Conservation (phyloP, 2,888 invertebrate genomes). For the Helicoverpa assulta region DNA sequence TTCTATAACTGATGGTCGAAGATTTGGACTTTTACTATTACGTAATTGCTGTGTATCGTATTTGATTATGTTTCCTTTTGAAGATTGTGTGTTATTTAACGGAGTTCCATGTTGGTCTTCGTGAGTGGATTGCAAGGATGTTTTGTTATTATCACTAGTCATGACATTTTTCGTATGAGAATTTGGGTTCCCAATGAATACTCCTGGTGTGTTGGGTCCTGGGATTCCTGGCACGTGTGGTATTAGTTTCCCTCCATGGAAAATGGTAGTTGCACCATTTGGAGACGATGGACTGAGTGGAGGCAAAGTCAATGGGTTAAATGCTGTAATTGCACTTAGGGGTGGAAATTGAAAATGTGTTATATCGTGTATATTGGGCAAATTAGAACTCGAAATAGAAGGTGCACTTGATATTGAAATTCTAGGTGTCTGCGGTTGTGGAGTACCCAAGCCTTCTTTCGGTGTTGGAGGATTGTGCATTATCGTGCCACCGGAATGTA, state of each 20-base stretch:
- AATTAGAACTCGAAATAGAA: conserved; percentile 88
- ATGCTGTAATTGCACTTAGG: conserved; percentile 92
- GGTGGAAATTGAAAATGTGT: conserved; percentile 92
- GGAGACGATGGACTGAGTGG: conserved; percentile 88
- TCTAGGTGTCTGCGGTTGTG: conserved; percentile 89
- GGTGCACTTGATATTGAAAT: conserved; percentile 89
- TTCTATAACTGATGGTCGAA: conserved; percentile 70
- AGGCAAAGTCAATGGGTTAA: conserved; percentile 92
- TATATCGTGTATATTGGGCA: conserved; percentile 88
- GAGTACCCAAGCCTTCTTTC: conserved; percentile 81
- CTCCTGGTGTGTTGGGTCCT: conserved; percentile 92
- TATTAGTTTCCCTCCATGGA: conserved; percentile 93
- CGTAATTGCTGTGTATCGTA: conserved; percentile 75
- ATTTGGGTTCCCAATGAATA: conserved; percentile 76
- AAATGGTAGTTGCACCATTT: conserved; percentile 91
- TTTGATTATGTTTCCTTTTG: conserved; percentile 69
- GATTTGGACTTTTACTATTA: conserved; percentile 74
- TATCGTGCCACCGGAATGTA: conserved; percentile 96
- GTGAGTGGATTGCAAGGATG: conserved; percentile 63
- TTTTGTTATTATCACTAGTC: conserved; percentile 71
- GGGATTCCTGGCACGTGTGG: conserved; percentile 97
- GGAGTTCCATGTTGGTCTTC: conserved; percentile 70
- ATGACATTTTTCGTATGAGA: conserved; percentile 68
- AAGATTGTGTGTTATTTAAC: conserved; percentile 65
- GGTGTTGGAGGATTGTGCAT: conserved; percentile 91